phyloP scores from a whole-genome alignment of 2,113 vertebrate genomes.

The Syngnathus typhle region DNA sequence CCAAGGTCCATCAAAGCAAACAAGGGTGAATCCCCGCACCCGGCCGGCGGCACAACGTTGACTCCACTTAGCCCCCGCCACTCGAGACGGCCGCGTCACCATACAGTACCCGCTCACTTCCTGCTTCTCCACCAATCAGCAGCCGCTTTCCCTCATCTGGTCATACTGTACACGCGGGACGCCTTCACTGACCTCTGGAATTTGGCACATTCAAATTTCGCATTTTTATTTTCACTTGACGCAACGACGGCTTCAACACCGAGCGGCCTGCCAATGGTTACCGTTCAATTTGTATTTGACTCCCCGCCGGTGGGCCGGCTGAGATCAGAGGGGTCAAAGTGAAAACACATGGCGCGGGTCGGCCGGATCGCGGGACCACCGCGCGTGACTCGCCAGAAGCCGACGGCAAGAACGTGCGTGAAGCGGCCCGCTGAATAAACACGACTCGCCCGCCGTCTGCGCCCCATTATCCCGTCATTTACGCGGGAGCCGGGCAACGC shows the following conservation, averaged over 20 bases:
- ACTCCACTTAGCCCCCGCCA: constrained; percentile 47
- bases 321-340: constrained; percentile 99
- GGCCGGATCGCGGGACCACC: constrained; percentile 98
- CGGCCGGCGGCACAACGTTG: constrained; percentile 39
- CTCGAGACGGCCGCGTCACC: background rate
- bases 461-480: constrained; percentile 97
- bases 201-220: too few relatives aligned
- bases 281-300: constrained; percentile 99
- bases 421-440: constrained; percentile 98
- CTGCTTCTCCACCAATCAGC: too few relatives aligned
- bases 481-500: constrained; percentile 82
- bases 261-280: constrained; percentile 98
- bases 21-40: constrained; percentile 40
- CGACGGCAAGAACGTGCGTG: constrained; percentile 86
- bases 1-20: constrained; percentile 65
- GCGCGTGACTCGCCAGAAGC: constrained; percentile 81
- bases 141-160: too few relatives aligned
- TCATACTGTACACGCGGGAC: background rate
- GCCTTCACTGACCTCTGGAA: background rate
- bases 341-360: constrained; percentile 99
- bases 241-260: too few relatives aligned
- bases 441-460: constrained; percentile 90
- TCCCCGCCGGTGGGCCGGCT: constrained; percentile 98
- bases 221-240: background rate
- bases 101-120: background rate